These are phyloP conservation scores for Adineta ricciae DNA, from an alignment of 2,888 invertebrate genomes.

Conservation along the genomic window DNA sequence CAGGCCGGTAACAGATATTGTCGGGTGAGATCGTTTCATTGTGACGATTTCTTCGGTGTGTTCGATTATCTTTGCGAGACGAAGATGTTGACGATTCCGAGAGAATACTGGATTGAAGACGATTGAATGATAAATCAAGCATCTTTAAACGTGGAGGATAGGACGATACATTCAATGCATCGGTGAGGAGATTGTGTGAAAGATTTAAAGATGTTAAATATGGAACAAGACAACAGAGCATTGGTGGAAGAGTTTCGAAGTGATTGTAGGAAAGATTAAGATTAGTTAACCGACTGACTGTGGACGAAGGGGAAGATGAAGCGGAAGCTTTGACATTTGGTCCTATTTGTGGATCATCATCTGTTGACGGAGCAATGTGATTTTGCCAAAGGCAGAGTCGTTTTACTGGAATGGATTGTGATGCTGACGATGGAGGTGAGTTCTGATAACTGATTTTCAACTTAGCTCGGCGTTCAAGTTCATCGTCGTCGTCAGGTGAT, in stretches of 20 bases:
- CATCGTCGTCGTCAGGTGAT: background rate
- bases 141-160: conserved; percentile 80
- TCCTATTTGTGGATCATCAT: conserved; percentile 36
- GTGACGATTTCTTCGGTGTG: conserved; percentile 66
- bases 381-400: conserved; percentile 36
- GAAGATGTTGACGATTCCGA: conserved; percentile 57
- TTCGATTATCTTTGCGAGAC: conserved; percentile 70
- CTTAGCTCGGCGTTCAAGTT: background rate
- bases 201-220: conserved; percentile 75
- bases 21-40: background rate
- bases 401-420: background rate
- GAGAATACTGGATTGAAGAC: conserved; percentile 38
- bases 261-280: conserved; percentile 82
- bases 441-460: background rate
- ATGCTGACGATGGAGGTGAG: background rate
- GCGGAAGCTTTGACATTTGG: conserved; percentile 58
- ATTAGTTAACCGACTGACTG: conserved; percentile 37
- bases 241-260: conserved; percentile 73
- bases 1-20: conserved; percentile 4
- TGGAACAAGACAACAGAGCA: conserved; percentile 78
- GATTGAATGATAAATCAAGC: conserved; percentile 68
- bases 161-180: conserved; percentile 74
- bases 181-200: conserved; percentile 66
- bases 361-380: conserved; percentile 18
- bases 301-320: conserved; percentile 50